Percentiles rank a stretch among this genome's conserved stretches.
phyloP scores from a whole-genome alignment of 2,888 invertebrate genomes.

The Heliconius aoede region DNA sequence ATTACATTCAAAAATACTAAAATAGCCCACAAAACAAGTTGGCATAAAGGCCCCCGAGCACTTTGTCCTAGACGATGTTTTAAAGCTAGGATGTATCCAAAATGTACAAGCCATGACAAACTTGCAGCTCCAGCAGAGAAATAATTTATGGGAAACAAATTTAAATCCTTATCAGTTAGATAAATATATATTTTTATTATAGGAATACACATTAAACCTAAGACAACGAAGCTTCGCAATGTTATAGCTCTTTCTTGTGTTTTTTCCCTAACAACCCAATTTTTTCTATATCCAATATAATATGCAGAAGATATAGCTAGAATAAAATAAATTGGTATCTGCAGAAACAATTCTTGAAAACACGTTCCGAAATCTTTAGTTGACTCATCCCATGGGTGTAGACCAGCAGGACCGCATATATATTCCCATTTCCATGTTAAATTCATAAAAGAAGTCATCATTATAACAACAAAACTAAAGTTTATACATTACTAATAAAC shows the following conservation, averaged over 20 bases:
- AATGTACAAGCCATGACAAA: conserved; percentile 92
- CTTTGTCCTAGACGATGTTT: conserved; percentile 86
- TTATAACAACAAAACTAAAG: conserved; percentile 11
- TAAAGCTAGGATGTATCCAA: conserved; percentile 88
- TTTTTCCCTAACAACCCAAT: conserved; percentile 85
- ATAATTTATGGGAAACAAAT: conserved; percentile 87
- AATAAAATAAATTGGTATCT: conserved; percentile 88
- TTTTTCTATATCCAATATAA: conserved; percentile 88
- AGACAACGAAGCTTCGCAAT: conserved; percentile 85
- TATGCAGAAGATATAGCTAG: conserved; percentile 92
- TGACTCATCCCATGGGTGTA: conserved; percentile 87
- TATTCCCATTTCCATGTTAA: conserved; percentile 88
- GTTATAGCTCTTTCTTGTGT: conserved; percentile 86
- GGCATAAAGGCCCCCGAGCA: conserved; percentile 88
- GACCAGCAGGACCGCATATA: conserved; percentile 89
- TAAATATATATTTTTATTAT: conserved; percentile 87
- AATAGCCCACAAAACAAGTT: conserved; percentile 88
- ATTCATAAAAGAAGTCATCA: conserved; percentile 57
- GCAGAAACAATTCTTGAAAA: conserved; percentile 92
- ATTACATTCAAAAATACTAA: conserved; percentile 87
- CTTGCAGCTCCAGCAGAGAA: conserved; percentile 88
- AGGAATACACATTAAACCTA: conserved; percentile 87
- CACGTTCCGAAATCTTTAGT: conserved; percentile 91
- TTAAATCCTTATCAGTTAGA: conserved; percentile 76
- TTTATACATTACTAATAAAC: neutral